Conservation (phyloP, 2,888 invertebrate genomes). For the Antheraea yamamai region DNA sequence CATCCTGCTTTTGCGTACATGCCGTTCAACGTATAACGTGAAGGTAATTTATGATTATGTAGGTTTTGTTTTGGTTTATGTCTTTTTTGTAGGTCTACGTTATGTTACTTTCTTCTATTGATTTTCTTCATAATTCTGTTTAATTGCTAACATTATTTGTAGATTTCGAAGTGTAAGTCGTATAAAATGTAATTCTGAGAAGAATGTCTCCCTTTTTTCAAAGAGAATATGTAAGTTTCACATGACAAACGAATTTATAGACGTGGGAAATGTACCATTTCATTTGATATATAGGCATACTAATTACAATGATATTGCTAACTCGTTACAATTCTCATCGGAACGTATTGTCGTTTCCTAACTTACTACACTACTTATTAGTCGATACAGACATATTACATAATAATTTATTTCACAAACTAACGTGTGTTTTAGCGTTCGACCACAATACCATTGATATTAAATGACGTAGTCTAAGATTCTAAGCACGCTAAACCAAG, state of each 20-base stretch:
- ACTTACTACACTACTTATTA: not conserved
- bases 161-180: not conserved
- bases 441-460: too few species aligned
- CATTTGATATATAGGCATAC: not conserved
- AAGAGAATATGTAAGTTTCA: not conserved
- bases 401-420: not conserved
- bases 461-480: not conserved
- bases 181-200: not conserved
- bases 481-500: too few species aligned
- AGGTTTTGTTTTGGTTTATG: too few species aligned
- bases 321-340: conserved; percentile 5
- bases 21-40: not conserved
- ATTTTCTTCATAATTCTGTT: not conserved
- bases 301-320: conserved; percentile 1
- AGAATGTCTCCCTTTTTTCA: not conserved
- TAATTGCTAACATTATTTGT: not conserved
- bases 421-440: not conserved
- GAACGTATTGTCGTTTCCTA: not conserved
- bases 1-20: not conserved
- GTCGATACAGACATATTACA: not conserved
- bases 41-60: too few species aligned
- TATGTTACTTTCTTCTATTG: too few species aligned
- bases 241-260: not conserved
- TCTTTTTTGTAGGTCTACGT: too few species aligned
- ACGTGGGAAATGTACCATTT: not conserved